phyloP scores from a whole-genome alignment of 2,113 vertebrate genomes.

The Otis tarda region DNA sequence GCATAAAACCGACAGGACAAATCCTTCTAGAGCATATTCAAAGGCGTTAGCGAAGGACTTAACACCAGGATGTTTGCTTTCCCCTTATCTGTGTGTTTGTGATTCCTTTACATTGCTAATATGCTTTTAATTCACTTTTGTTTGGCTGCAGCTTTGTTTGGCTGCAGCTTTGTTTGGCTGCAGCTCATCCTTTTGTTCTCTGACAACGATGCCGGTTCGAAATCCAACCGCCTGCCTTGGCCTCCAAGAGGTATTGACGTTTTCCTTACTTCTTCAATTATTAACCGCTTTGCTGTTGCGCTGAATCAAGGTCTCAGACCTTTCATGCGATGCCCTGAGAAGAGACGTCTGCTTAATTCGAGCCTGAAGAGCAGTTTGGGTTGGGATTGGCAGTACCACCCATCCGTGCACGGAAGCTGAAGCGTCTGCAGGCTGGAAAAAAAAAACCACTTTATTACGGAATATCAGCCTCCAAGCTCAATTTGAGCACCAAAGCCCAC shows the following conservation, averaged over 20 bases:
- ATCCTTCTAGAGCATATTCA: background rate
- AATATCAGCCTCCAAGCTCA: background rate
- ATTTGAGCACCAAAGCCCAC: background rate
- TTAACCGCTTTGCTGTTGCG: background rate
- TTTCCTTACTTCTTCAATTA: background rate
- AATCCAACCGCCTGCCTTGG: background rate
- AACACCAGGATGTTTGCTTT: background rate
- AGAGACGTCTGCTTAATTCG: background rate
- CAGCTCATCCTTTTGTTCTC: background rate
- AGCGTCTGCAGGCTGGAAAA: background rate
- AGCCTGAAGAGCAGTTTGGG: background rate
- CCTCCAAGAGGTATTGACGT: background rate
- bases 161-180: background rate
- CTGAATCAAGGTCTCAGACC: background rate
- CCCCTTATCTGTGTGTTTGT: background rate
- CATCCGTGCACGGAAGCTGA: background rate
- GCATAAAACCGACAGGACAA: background rate
- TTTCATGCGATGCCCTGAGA: background rate
- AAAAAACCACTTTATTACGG: background rate
- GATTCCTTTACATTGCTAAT: background rate
- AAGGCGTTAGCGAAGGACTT: background rate
- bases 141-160: background rate
- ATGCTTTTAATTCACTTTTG: background rate
- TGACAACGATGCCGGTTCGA: background rate
- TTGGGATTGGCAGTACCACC: background rate